Evolutionary conservation across 1,140 invertebrate genomes (phyloP).

Genomic region (Acromyrmex charruanus): DNA sequence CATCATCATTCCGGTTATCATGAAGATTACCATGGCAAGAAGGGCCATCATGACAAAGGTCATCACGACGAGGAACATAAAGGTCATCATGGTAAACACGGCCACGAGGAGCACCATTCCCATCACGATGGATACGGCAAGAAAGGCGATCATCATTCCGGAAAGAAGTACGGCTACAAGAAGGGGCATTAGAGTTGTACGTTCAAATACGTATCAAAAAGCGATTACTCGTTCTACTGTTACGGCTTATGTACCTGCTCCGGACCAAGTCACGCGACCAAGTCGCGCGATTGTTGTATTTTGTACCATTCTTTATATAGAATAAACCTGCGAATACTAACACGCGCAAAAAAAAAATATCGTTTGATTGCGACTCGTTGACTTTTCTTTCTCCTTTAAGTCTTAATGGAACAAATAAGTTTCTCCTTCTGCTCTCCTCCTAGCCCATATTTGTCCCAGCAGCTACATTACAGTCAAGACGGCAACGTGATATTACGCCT

Average conservation of each 20-base stretch:
- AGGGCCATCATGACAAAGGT: constrained; percentile 92
- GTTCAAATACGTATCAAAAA: constrained; percentile 16
- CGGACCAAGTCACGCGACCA: constrained; percentile 12
- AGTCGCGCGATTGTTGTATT: constrained; percentile 6
- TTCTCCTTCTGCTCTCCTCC: constrained; percentile 18
- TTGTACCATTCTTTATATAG: constrained; percentile 55
- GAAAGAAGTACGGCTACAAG: constrained; percentile 87
- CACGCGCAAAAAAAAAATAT: constrained; percentile 15
- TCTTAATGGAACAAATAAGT: constrained; percentile 57
- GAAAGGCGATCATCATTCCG: constrained; percentile 89
- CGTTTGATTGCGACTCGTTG: constrained; percentile 12
- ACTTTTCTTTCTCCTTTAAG: constrained; percentile 31
- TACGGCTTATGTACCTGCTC: constrained; percentile 37
- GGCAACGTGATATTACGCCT: constrained; percentile 62
- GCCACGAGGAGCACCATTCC: constrained; percentile 89
- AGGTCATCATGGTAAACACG: constrained; percentile 90
- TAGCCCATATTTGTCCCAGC: constrained; percentile 65
- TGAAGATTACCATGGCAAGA: constrained; percentile 91
- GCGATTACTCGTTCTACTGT: constrained; percentile 22
- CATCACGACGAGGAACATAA: constrained; percentile 92
- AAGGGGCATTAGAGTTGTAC: constrained; percentile 41
- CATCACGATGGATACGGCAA: constrained; percentile 90
- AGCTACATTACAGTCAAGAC: constrained; percentile 66
- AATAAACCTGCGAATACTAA: constrained; percentile 3
- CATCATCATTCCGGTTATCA: constrained; percentile 91